phyloP scores from a whole-genome alignment of 2,888 invertebrate genomes.

The Ecliptopera silaceata region DNA sequence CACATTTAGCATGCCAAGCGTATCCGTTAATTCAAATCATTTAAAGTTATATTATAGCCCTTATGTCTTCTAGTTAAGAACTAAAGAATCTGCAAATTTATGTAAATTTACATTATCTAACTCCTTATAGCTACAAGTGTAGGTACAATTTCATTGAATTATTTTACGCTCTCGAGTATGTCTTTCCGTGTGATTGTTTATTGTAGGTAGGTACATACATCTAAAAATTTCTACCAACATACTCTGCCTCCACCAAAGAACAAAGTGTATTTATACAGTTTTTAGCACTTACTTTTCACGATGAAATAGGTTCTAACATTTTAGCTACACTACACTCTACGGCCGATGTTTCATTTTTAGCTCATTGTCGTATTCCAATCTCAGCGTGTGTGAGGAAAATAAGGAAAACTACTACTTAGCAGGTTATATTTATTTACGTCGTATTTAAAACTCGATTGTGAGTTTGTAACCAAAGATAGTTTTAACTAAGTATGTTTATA shows the following conservation, averaged over 20 bases:
- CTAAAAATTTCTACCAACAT: too few relatives aligned
- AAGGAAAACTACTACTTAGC: background rate
- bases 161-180: too few relatives aligned
- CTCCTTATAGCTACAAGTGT: background rate
- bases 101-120: background rate
- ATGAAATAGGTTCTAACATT: too few relatives aligned
- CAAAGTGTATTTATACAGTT: too few relatives aligned
- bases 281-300: too few relatives aligned
- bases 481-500: constrained; percentile 1
- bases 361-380: too few relatives aligned
- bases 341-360: too few relatives aligned
- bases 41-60: constrained; percentile 2
- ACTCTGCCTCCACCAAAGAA: too few relatives aligned
- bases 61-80: constrained; percentile 1
- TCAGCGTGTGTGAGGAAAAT: background rate
- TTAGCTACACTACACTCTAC: too few relatives aligned
- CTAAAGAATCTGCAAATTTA: background rate
- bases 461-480: constrained; percentile 11
- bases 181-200: too few relatives aligned
- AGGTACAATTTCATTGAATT: background rate
- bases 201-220: too few relatives aligned
- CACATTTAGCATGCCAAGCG: constrained; percentile 39
- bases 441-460: constrained; percentile 16
- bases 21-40: constrained; percentile 19
- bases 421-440: constrained; percentile 11